Evolutionary conservation across 1,140 invertebrate genomes (phyloP).

Genomic region (Drosophila nasuta): DNA sequence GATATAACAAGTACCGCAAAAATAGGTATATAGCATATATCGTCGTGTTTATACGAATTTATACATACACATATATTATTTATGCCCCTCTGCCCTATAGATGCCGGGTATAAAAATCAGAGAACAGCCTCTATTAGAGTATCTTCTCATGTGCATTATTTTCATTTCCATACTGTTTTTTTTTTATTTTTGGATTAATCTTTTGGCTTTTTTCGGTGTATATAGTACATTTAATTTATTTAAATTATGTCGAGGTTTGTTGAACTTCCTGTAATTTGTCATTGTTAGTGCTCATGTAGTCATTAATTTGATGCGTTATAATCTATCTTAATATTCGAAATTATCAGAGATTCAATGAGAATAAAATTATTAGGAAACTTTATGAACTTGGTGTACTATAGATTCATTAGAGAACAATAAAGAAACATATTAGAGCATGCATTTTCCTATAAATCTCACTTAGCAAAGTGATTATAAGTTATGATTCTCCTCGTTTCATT

Average conservation of each 20-base stretch:
- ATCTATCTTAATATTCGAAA: not conserved
- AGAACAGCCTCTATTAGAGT: slow-evolving; percentile 7
- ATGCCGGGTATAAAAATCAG: not conserved
- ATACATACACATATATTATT: too few species aligned
- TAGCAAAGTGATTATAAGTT: too few species aligned
- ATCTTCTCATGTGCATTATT: slow-evolving; percentile 31
- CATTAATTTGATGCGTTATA: slow-evolving; percentile 9
- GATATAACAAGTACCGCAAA: too few species aligned
- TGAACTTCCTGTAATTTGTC: slow-evolving; percentile 61
- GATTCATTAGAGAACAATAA: too few species aligned
- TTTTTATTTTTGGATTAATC: slow-evolving; percentile 13
- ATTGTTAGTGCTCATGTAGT: not conserved
- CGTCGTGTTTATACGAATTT: too few species aligned
- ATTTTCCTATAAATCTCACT: too few species aligned
- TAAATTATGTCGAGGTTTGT: slow-evolving; percentile 45
- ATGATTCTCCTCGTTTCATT: too few species aligned
- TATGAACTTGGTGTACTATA: not conserved
- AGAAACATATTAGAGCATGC: too few species aligned
- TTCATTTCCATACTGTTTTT: slow-evolving; percentile 15
- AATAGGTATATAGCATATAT: too few species aligned
- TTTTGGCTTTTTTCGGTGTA: slow-evolving; percentile 3
- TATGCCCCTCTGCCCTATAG: too few species aligned
- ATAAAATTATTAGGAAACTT: not conserved
- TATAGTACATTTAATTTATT: slow-evolving; percentile 49
- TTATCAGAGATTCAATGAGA: not conserved